Base-by-base conservation (phyloP, 1,140 invertebrate species). In the Ceratina calcarata region DNA sequence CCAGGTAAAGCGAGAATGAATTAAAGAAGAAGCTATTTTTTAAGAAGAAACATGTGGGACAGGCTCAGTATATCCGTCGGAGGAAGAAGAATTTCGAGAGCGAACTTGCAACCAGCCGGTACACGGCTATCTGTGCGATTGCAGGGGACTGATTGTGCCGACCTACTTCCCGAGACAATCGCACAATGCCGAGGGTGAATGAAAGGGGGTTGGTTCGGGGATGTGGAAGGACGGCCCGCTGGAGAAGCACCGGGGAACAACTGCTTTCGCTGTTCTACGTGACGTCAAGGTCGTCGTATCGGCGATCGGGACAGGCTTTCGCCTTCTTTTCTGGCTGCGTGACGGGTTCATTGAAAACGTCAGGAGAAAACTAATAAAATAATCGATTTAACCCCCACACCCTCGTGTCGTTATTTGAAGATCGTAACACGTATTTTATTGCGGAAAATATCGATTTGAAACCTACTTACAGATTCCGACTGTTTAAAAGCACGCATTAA, bases 121-220 rank as follows among this genome's bases (percentile, higher is more conserved):
- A 22, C 20, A 32, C 10, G 65, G 57, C 18, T 85, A 77, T 77
- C 70, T 73, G 71, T 80, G 72, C 72, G 72, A 85, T 80, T 77
- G 73, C 77, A 77, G 79, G 55, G 62, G 67, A 71, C 73, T 83
- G 86, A 86, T 86, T 84, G 86, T 82, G 82, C 45, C 83, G 87
- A 82, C 87, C 87, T 85, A 88, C 74, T 88, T 88, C 67, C 64
- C 76, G 70, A 82, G 81, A 85, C 83, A 88, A 87, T 88, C 78
- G 83, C 65, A 74, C 75, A 78, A 84, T 83, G 82, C 78, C 51
- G 55, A 58, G 58, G 22, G 58, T 53, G 58, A 53, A 7, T 16
- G 51, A 20, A 22, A 2, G 24, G 62, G 78, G 79, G 62, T 20
- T 20, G 57, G 22, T 27, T 53, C 66, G 66, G 22, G 49, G 49